Conservation (phyloP, 2,797 vertebrate species). For the Chrosomus eos region DNA sequence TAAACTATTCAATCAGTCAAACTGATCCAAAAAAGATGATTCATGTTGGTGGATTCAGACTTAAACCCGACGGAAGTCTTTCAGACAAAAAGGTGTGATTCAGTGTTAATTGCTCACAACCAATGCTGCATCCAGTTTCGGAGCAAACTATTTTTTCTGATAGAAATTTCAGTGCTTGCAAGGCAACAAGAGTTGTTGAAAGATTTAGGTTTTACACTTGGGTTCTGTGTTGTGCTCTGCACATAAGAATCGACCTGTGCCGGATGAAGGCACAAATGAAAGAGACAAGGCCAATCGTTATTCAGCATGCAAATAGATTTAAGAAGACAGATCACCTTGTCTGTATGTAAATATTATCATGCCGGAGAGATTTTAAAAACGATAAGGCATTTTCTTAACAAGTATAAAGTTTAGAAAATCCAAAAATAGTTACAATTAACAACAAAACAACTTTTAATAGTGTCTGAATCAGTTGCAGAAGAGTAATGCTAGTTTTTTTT, state of each 20-base stretch:
- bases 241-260: not conserved
- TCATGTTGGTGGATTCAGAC: constrained; percentile 87
- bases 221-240: not conserved
- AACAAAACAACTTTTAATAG: not conserved
- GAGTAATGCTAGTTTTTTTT: not conserved
- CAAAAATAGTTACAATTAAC: not conserved
- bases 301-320: not conserved
- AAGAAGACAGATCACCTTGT: not conserved
- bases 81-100: constrained; percentile 87
- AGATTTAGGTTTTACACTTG: not conserved
- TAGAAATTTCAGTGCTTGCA: not conserved
- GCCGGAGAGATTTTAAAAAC: not conserved
- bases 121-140: not conserved
- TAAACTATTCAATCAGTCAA: constrained; percentile 84
- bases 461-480: not conserved
- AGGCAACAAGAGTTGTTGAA: not conserved
- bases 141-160: not conserved
- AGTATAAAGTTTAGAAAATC: not conserved
- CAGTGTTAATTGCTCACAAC: not conserved
- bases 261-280: not conserved
- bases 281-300: not conserved
- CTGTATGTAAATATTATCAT: not conserved
- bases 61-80: constrained; percentile 86
- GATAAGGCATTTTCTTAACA: not conserved
- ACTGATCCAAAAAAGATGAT: constrained; percentile 88